phyloP scores from a whole-genome alignment of 1,140 invertebrate species.

The Sarcophaga peregrina region DNA sequence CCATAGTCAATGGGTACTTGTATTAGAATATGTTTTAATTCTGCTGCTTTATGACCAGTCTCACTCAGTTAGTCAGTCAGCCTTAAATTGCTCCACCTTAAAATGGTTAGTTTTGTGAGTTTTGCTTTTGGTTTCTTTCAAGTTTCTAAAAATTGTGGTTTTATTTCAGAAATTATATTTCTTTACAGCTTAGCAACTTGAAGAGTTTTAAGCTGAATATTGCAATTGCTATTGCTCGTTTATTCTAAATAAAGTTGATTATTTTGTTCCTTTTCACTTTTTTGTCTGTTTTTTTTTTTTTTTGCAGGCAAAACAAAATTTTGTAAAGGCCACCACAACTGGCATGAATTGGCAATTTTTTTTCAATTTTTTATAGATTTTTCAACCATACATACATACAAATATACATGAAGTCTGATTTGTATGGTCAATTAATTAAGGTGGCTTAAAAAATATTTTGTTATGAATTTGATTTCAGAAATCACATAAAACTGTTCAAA shows the following conservation, averaged over 20 bases:
- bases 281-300: too few relatives aligned
- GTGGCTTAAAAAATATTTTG: not conserved
- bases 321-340: constrained; percentile 26
- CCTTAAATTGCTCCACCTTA: constrained; percentile 25
- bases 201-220: not conserved
- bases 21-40: constrained; percentile 7
- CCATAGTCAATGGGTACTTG: not conserved
- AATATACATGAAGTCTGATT: not conserved
- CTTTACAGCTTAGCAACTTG: not conserved
- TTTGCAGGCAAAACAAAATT: not conserved
- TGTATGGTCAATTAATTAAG: constrained; percentile 18
- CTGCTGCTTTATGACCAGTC: not conserved
- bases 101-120: not conserved
- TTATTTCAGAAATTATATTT: not conserved
- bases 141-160: constrained; percentile 3
- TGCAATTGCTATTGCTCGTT: not conserved
- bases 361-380: not conserved
- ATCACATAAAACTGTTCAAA: not conserved
- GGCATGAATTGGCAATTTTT: constrained; percentile 33
- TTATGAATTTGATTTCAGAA: not conserved
- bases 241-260: not conserved
- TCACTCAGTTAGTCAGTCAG: not conserved
- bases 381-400: not conserved
- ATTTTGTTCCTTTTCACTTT: not conserved
- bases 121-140: not conserved